A percentile compares a stretch with the other conserved stretches of the same genome.
Evolutionary conservation across 2,113 vertebrate genomes (phyloP).

Genomic region (Ceyx melanurus): DNA sequence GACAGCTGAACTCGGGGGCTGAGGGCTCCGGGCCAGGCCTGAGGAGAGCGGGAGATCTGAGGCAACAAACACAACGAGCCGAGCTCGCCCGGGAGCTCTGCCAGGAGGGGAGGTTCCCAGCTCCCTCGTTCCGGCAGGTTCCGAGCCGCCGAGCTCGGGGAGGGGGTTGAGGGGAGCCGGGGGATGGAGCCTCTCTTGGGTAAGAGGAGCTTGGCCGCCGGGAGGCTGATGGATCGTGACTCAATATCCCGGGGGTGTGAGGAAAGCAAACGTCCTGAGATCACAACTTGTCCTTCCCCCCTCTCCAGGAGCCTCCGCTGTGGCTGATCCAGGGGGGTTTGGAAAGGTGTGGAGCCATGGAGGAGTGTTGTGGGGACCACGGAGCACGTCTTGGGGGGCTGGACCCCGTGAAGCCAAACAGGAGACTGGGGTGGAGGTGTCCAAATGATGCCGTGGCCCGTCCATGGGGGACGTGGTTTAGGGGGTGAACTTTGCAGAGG

Average conservation of each 20-base stretch:
- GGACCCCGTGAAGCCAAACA: not conserved
- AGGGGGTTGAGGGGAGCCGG: not conserved
- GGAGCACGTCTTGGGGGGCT: rapidly evolving
- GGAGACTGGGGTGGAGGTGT: not conserved
- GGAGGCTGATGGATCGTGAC: not conserved
- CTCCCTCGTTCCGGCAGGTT: not conserved
- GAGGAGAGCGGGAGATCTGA: not conserved
- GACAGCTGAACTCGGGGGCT: not conserved
- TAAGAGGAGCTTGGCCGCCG: not conserved
- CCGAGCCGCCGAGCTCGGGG: not conserved
- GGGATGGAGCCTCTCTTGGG: not conserved
- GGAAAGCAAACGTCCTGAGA: not conserved
- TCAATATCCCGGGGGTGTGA: not conserved
- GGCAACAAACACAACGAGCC: not conserved
- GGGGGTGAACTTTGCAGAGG: no score
- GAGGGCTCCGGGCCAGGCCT: not conserved
- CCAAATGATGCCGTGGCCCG: rapidly evolving
- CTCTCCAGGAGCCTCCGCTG: rapidly evolving
- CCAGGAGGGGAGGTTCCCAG: not conserved
- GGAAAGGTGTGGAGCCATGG: rapidly evolving
- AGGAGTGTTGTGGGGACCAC: not conserved
- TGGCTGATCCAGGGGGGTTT: not conserved
- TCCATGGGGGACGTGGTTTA: no score
- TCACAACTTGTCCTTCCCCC: not conserved
- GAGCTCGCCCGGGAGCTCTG: not conserved